Evolutionary conservation across 2,888 invertebrate species (phyloP), one percentile per base, ranked within the genome.

Genomic region (Phortica okadai): DNA sequence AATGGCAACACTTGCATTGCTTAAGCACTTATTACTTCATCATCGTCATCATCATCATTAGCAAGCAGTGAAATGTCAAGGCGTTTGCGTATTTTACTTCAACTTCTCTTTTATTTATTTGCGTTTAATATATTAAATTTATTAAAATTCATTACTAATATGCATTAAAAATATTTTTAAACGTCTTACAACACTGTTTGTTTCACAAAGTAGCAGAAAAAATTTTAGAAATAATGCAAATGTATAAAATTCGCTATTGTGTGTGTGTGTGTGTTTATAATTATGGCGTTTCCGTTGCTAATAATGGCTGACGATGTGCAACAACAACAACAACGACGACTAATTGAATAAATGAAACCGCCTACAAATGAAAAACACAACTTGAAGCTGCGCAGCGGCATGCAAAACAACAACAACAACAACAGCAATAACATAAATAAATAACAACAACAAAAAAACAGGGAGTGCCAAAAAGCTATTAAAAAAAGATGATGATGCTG

Each of bases 371-470:
- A 41, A 66, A 21, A 33, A 33, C 33, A 33, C 33, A 33, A 33
- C 33, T 33, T 33, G 33, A 33, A 33, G 33, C 33, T 33, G 33
- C 33, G 33, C 33, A 33, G n/a, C n/a, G 10, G 54, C 10, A 54
- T 14, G 54, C 54, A 54, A 54, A 54, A 54, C n/a, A 33, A n/a
- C 54, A 54, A 54, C 54, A 54, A 80, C 62, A 74, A 33, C 64
- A 14, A 56, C 11, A 74, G 59, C 25, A 67, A 75, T 56, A 73
- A 58, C 44, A 44, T 42, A 69, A 76, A 74, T 64, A 72, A 80
- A 80, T 56, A 45, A 69, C 66, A 75, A 77, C 62, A 73, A 75
- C 45, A 16, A n/a, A 0, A 14, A 59, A 8, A 50, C 8, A 50
- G 50, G 10, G 50, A 50, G 50, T 50, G 50, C 50, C 50, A 50